Conservation (phyloP, 2,888 invertebrate genomes). For the Acrobasis suavella region DNA sequence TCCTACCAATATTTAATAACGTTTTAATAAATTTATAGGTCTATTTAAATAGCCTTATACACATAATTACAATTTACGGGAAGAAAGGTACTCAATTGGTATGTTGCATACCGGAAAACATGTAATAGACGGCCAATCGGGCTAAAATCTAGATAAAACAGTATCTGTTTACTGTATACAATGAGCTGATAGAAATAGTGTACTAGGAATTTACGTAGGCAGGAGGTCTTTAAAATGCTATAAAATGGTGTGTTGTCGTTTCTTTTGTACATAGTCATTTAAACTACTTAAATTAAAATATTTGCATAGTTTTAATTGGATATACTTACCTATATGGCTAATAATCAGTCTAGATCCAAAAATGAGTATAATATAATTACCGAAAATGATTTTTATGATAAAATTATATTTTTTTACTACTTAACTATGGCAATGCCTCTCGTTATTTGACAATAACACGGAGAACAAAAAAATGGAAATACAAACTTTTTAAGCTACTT, state of each 20-base stretch:
- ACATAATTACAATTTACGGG: background rate
- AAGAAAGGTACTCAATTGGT: constrained; percentile 9
- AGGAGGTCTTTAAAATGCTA: constrained; percentile 10
- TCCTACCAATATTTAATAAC: too few relatives aligned
- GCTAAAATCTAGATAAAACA: constrained; percentile 1
- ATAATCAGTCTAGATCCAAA: too few relatives aligned
- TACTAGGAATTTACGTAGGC: constrained; percentile 4
- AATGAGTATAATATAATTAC: too few relatives aligned
- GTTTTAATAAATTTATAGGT: too few relatives aligned
- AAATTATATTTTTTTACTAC: too few relatives aligned
- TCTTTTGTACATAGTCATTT: background rate
- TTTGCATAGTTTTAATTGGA: background rate
- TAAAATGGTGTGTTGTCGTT: background rate
- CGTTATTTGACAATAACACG: too few relatives aligned
- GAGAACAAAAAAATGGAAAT: too few relatives aligned
- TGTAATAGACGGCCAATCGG: background rate
- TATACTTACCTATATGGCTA: background rate
- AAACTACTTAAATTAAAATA: too few relatives aligned
- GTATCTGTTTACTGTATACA: background rate
- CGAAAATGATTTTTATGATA: too few relatives aligned
- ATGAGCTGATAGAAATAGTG: background rate
- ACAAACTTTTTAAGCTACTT: too few relatives aligned
- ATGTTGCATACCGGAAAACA: background rate
- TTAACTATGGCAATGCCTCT: too few relatives aligned
- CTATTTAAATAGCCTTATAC: background rate